phyloP scores from a whole-genome alignment of 30 jellyfish, hydroid and myxozoan genomes.

The Cassiopea andromeda region DNA sequence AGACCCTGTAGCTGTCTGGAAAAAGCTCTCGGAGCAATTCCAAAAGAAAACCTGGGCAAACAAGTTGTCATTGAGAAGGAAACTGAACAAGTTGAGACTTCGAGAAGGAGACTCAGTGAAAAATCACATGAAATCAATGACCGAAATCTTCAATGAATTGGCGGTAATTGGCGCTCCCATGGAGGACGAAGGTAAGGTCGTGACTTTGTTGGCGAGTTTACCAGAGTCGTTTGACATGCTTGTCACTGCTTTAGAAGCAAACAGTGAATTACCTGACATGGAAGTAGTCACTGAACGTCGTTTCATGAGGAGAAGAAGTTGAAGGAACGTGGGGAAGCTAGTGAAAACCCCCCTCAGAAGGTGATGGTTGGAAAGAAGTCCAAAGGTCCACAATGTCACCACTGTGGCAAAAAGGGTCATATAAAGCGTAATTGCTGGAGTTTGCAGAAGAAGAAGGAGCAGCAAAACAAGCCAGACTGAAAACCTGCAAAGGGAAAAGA shows the following conservation, averaged over 20 bases:
- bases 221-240: slow-evolving; percentile 61
- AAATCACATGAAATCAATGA: slow-evolving; percentile 40
- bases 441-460: not conserved
- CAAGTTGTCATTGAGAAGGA: slow-evolving; percentile 48
- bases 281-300: slow-evolving; percentile 62
- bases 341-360: not conserved
- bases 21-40: slow-evolving; percentile 60
- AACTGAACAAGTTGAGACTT: slow-evolving; percentile 24
- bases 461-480: not conserved
- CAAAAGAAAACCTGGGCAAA: slow-evolving; percentile 71
- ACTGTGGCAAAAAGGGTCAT: slow-evolving; percentile 71
- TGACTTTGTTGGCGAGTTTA: slow-evolving; percentile 65
- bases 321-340: slow-evolving; percentile 23
- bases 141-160: slow-evolving; percentile 64
- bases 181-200: slow-evolving; percentile 67
- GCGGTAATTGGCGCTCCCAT: slow-evolving; percentile 67
- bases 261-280: slow-evolving; percentile 54
- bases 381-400: slow-evolving; percentile 44
- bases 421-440: slow-evolving; percentile 47
- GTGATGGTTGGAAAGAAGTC: slow-evolving; percentile 8
- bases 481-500: slow-evolving; percentile 1
- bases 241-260: slow-evolving; percentile 80
- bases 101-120: slow-evolving; percentile 61
- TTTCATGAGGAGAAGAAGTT: slow-evolving; percentile 61
- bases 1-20: slow-evolving; percentile 77